Conservation (phyloP, 2,888 invertebrate species). For the Subacronicta megacephala region DNA sequence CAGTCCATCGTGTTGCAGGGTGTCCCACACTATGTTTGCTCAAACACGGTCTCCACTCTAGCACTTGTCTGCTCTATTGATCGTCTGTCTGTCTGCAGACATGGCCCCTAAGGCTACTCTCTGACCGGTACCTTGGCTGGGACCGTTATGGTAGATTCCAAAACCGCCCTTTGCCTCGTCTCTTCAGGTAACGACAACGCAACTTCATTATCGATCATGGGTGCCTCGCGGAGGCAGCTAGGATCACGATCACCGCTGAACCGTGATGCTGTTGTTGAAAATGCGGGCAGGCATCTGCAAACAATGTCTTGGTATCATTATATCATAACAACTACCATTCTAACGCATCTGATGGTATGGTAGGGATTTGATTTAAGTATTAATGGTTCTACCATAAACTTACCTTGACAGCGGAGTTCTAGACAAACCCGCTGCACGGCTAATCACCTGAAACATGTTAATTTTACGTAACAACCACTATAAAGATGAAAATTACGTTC, state of each 20-base stretch:
- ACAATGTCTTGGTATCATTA: constrained; percentile 12
- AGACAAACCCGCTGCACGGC: constrained; percentile 66
- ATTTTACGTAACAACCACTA: constrained; percentile 62
- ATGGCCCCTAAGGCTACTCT: no score
- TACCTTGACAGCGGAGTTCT: constrained; percentile 73
- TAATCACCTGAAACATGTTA: constrained; percentile 76
- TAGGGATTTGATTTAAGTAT: not conserved
- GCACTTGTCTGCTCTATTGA: no score
- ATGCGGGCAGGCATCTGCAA: constrained; percentile 76
- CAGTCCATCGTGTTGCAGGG: no score
- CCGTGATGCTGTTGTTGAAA: constrained; percentile 64
- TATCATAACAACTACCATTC: constrained; percentile 5
- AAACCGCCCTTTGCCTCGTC: constrained; percentile 74
- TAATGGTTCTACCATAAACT: constrained; percentile 17
- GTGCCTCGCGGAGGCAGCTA: constrained; percentile 78
- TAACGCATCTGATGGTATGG: not conserved
- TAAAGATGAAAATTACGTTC: constrained; percentile 40
- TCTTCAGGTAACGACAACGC: constrained; percentile 86
- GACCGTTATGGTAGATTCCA: constrained; percentile 89
- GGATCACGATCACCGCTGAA: constrained; percentile 62
- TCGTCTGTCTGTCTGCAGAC: no score
- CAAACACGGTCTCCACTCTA: no score
- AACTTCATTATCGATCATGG: constrained; percentile 84
- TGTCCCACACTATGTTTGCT: no score
- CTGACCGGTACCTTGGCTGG: constrained; percentile 87